Evolutionary conservation across 2,888 invertebrate species (phyloP), one percentile per base, ranked within the genome.

Genomic region (Drosophila bunnanda): DNA sequence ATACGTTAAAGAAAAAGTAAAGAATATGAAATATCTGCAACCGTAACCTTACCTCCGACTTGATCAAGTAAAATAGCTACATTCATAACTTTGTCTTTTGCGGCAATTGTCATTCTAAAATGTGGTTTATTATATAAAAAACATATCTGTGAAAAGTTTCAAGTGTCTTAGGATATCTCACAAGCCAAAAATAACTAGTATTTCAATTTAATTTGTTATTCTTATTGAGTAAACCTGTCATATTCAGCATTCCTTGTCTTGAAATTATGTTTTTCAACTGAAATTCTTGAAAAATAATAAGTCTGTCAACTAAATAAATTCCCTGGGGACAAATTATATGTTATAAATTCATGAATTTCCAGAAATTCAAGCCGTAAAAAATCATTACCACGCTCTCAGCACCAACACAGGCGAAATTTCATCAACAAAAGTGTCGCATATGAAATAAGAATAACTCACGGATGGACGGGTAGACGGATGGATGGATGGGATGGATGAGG

Each of bases 401-500:
- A 46, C n/a, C 9, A 54, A 71, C 69, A 69, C 34, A 52, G 36
- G 50, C 50, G 36, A 44, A 65, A 61, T 67, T 74, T 44, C 76
- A 62, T 78, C 79, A 77, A 54, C 38, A 46, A 34, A 67, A 64
- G 39, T 76, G 61, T 69, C 68, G 44, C 46, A 54, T 36, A 62
- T 46, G 61, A 77, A 44, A 56, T 43, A 70, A 56, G 76, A 70
- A 72, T 71, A 77, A 52, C 64, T 81, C 75, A 53, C 56, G 39
- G 46, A 25, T 25, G 62, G 68, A 74, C 60, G 48, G 32, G 20
- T 30, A 30, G 36, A 32, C 38, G 52, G 46, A 44, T 44, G 39
- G 41, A 32, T 32, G 32, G 2, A 10, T 32, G 32, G 10, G 4
- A n/a, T 38, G 41, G 6, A 3, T 44, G 44, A 10, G n/a, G 52